Base-by-base conservation (phyloP, 2,797 vertebrate genomes). In the Rhinatrema bivittatum region DNA sequence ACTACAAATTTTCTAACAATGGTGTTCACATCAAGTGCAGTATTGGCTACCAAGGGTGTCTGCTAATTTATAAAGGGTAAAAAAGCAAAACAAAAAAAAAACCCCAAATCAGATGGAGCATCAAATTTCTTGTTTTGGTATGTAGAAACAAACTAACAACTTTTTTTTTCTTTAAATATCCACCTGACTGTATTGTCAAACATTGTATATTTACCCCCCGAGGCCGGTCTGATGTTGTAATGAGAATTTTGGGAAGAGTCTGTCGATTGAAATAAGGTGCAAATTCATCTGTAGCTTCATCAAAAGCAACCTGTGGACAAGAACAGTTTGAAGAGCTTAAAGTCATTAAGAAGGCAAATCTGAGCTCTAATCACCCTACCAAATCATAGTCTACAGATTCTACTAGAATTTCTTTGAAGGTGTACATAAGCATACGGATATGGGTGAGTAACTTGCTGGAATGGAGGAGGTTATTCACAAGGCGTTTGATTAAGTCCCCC, bases 231-330 rank as follows among this genome's bases (percentile, higher is more conserved):
- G 93, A 97, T 20, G 96, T 99, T 18, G 95, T 99, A 61, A 99
- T 97, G 33, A 99, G 92, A 57, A 99, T 94, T 84, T 96, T 97
- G 12, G 96, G 96, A 65, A 90, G 85, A 3, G 86, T 91, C 31
- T 96, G 62, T 42, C 88, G 87, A 11, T 94, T 95, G 56, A 99
- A 99, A 51, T 99, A 98, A n/a, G 94, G 76, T 17, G 93, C 90
- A 78, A 99, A 99, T 67, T 99, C 96, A 85, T 99, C 96, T 4
- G 92, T 97, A 56, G 81, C 90, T 70, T 97, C 92, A 39, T 99
- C 96, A 62, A 91, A 97, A 36, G 90, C 87, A 59, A 99, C 85
- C 94, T 99, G 48, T 8, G 62, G 70, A 48, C 26, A 62, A 9
- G 50, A 7, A 48, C 56, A 36, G 33, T 19, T 22, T 39, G 42